phyloP scores from a whole-genome alignment of 2,888 invertebrate species.

The Andrena camellia region DNA sequence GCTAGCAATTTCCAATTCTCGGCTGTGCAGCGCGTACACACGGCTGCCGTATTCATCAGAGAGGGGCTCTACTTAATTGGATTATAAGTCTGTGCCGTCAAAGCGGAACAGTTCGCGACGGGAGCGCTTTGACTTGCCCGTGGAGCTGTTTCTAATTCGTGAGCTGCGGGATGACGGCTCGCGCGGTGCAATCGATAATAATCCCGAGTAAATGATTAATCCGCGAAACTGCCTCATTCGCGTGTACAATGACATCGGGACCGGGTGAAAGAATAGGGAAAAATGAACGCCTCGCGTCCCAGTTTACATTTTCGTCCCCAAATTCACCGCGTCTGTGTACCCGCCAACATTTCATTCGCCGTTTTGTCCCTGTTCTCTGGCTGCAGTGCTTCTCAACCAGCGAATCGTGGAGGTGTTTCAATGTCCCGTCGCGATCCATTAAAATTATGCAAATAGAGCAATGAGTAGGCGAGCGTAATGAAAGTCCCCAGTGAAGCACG shows the following conservation, averaged over 20 bases:
- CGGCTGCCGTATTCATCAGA: neutral
- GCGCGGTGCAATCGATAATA: slow-evolving; percentile 8
- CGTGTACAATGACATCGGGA: neutral
- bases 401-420: slow-evolving; percentile 28
- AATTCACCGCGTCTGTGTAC: slow-evolving; percentile 39
- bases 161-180: neutral
- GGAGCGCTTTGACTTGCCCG: no score
- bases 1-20: neutral
- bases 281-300: slow-evolving; percentile 41
- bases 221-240: slow-evolving; percentile 20
- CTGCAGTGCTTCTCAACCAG: slow-evolving; percentile 20
- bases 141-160: neutral
- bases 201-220: slow-evolving; percentile 15
- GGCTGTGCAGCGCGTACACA: neutral
- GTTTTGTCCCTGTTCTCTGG: slow-evolving; percentile 34
- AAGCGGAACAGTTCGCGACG: neutral
- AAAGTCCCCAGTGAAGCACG: slow-evolving; percentile 24
- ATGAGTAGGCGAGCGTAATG: slow-evolving; percentile 22
- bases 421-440: slow-evolving; percentile 27
- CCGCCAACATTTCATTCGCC: slow-evolving; percentile 42
- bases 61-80: neutral
- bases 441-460: slow-evolving; percentile 48
- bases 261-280: neutral
- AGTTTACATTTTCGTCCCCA: slow-evolving; percentile 58
- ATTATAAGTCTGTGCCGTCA: neutral